Conservation (phyloP, 2,888 invertebrate genomes). For the Epistrophe grossulariae region DNA sequence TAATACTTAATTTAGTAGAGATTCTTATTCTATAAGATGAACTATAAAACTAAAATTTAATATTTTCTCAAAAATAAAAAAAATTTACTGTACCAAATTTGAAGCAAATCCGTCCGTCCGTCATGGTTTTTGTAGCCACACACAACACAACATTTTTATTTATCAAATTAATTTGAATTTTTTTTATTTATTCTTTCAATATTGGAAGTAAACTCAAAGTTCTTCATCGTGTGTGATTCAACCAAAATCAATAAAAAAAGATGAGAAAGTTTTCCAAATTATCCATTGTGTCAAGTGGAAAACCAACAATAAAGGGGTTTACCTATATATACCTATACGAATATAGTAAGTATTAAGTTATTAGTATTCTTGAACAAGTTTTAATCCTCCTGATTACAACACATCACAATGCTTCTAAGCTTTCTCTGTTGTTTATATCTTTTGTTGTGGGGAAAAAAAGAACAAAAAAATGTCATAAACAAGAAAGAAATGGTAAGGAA, state of each 20-base stretch:
- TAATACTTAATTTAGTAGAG: too few species aligned
- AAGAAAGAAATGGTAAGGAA: constrained; percentile 9
- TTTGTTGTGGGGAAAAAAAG: constrained; percentile 4
- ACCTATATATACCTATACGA: too few species aligned
- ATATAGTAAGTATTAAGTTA: neutral
- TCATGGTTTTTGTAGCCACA: too few species aligned
- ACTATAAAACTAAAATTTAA: too few species aligned
- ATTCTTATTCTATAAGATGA: too few species aligned
- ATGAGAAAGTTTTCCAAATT: constrained; percentile 41
- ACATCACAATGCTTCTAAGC: constrained; percentile 36
- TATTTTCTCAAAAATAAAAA: too few species aligned
- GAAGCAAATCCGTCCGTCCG: too few species aligned
- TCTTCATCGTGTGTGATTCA: neutral
- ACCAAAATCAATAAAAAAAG: neutral
- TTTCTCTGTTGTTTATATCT: constrained; percentile 25
- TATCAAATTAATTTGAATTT: neutral
- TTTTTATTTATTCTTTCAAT: neutral
- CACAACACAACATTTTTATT: neutral
- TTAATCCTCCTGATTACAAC: constrained; percentile 40
- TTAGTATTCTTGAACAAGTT: constrained; percentile 33
- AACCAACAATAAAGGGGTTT: constrained; percentile 41
- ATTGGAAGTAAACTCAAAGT: neutral
- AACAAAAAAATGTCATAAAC: constrained; percentile 1
- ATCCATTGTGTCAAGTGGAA: constrained; percentile 22
- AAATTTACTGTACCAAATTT: too few species aligned